Conservation (phyloP, 2,113 vertebrate genomes). For the Toxostoma redivivum region DNA sequence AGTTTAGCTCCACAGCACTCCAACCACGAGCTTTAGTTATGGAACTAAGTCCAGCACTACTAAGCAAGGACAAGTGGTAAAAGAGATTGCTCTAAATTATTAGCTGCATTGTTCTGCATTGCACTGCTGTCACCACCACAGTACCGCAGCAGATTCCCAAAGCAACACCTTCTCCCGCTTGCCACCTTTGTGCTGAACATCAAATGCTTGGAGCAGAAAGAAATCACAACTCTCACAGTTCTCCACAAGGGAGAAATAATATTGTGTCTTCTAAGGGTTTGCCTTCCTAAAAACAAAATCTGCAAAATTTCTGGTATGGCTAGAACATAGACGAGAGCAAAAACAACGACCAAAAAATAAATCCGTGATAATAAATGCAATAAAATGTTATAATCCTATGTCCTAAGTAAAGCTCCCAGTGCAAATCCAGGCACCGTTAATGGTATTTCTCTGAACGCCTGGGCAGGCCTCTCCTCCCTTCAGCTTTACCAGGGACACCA, state of each 20-base stretch:
- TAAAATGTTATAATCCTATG: background rate
- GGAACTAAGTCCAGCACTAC: background rate
- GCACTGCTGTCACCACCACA: background rate
- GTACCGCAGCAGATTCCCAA: background rate
- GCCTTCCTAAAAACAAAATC: background rate
- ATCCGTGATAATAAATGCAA: accelerated
- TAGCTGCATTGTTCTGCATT: background rate
- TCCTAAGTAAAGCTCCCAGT: background rate
- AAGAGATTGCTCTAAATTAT: background rate
- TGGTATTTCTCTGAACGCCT: background rate
- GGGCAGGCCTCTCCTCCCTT: background rate
- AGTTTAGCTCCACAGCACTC: background rate
- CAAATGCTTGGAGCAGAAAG: background rate
- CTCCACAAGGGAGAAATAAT: background rate
- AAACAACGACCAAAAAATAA: background rate
- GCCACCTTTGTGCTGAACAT: background rate
- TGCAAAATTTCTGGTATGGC: accelerated
- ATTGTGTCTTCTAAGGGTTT: accelerated
- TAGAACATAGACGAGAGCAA: accelerated
- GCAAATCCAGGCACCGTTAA: background rate
- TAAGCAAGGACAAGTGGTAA: background rate
- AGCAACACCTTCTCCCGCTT: background rate
- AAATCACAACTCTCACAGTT: background rate
- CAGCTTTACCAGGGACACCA: constrained; percentile 1
- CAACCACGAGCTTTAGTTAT: background rate